Evolutionary conservation across 2,113 vertebrate species (phyloP), one percentile per base, ranked within the genome.

Genomic region (Muscicapa adusta): DNA sequence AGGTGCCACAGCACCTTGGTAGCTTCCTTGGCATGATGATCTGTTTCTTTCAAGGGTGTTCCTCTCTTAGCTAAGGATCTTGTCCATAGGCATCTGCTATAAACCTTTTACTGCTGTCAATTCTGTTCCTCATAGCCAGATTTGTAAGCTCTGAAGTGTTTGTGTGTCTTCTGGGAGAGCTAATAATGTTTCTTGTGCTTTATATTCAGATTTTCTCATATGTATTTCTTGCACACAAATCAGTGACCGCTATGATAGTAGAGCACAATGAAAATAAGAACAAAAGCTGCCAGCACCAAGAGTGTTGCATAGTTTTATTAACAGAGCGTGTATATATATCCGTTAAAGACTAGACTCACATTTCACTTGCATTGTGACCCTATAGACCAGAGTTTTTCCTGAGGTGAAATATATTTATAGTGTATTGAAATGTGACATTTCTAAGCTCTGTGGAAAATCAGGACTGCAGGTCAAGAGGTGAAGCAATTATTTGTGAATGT

Each of bases 401-500:
- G 40, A 87, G 66, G 84, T 76, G 62, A 82, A 76, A 79, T 76
- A 26, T 82, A 70, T 82, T 93, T 88, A 70, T 73, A 90, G 71
- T 43, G 8, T 70, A 89, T 81, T 51, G 36, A 92, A 94, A 85
- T 93, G 67, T 73, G 85, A 76, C 78, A 60, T 93, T 93, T 91
- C 71, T 83, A 51, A 95, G 81, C 87, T 54, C 87, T 85, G 40
- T 95, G 71, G 74, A 95, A 96, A 94, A 93, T 85, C 43, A 88
- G 65, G 71, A 56, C 66, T 77, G 62, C 20, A 38, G 62, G 62
- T 96, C 88, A 83, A 86, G 77, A 96, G 75, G 85, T 91, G 85
- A 96, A 94, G 78, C 71, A 85, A 90, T 97, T 95, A 91, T 83
- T 89, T 79, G 72, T 80, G 72, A 89, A 70, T 74, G 56, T 88